These are phyloP conservation scores for Brachionus plicatilis DNA, from an alignment of 1,140 invertebrate genomes.

Conservation along the genomic window DNA sequence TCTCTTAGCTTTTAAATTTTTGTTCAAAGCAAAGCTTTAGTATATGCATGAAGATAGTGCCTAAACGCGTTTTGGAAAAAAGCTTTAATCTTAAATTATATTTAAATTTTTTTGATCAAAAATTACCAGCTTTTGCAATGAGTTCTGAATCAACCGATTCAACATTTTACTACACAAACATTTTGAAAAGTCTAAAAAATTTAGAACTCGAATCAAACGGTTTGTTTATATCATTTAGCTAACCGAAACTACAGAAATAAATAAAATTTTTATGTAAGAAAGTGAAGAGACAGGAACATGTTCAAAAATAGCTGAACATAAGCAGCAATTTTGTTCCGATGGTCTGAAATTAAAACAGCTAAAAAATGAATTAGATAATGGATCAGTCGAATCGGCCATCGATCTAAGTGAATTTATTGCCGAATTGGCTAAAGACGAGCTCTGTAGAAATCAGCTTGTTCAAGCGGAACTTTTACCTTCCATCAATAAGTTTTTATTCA, in stretches of 20 bases:
- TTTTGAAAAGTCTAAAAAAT: background rate
- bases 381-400: background rate
- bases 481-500: background rate
- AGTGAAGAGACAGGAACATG: background rate
- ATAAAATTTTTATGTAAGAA: background rate
- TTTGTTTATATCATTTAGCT: background rate
- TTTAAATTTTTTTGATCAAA: background rate
- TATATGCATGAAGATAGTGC: background rate
- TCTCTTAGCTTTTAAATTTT: background rate
- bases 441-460: background rate
- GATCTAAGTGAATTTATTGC: background rate
- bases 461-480: background rate
- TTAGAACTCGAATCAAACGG: conserved; percentile 4
- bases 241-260: background rate
- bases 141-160: background rate
- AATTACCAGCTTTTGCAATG: background rate
- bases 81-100: background rate
- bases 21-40: background rate
- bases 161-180: background rate
- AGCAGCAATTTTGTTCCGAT: background rate
- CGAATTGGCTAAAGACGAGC: conserved; percentile 35
- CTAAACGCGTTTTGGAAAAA: conserved; percentile 32
- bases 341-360: background rate
- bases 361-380: background rate
- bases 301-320: background rate